Evolutionary conservation across 2,888 invertebrate species (phyloP).

Genomic region (Netelia virgata): DNA sequence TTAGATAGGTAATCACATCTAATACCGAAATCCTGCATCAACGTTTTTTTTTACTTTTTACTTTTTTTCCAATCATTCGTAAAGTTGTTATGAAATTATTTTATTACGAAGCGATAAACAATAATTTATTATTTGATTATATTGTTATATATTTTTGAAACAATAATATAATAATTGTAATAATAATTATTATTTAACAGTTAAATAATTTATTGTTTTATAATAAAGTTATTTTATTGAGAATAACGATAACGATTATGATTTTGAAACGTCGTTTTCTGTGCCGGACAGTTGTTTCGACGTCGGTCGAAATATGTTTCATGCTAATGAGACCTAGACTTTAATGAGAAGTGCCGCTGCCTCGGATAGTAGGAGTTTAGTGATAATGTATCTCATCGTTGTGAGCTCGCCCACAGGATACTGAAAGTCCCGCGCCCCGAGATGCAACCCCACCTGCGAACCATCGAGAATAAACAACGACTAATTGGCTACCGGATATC

Average conservation of each 20-base stretch:
- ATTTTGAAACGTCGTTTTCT: conserved; percentile 12
- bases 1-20: not conserved
- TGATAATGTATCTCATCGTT: conserved; percentile 30
- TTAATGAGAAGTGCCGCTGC: conserved; percentile 55
- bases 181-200: not conserved
- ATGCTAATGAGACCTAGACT: conserved; percentile 53
- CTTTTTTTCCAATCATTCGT: not conserved
- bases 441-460: not conserved
- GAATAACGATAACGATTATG: conserved; percentile 9
- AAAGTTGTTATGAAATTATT: not conserved
- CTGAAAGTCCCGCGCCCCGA: not conserved
- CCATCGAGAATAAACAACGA: conserved; percentile 47
- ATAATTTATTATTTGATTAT: not conserved
- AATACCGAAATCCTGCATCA: not conserved
- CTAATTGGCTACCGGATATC: conserved; percentile 62
- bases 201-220: not conserved
- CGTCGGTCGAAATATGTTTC: conserved; percentile 28
- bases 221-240: not conserved
- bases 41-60: not conserved
- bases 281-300: conserved; percentile 34
- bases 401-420: conserved; percentile 45
- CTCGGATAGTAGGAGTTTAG: conserved; percentile 31
- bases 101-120: not conserved
- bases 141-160: not conserved
- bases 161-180: too few relatives aligned